Percentiles rank a stretch among this genome's conserved stretches.
Evolutionary conservation across 1,140 invertebrate genomes (phyloP).

Genomic region (Spodoptera frugiperda): DNA sequence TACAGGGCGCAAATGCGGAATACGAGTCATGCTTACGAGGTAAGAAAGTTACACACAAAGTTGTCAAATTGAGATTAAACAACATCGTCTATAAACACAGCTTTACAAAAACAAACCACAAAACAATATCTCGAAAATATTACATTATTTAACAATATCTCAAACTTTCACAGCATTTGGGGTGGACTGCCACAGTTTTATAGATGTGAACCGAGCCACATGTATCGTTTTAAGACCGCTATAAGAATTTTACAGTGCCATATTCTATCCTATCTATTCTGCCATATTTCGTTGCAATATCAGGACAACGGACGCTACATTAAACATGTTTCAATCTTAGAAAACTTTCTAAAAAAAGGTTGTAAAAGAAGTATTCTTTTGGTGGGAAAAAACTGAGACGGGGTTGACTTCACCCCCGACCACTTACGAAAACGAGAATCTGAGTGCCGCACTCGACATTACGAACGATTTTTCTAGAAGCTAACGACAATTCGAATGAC

Average conservation of each 20-base stretch:
- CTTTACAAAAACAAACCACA: background rate
- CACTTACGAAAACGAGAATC: conserved; percentile 36
- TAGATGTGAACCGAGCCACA: background rate
- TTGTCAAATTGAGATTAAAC: too few species aligned
- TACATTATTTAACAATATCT: conserved; percentile 1
- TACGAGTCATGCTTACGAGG: too few species aligned
- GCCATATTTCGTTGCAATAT: background rate
- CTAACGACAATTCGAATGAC: conserved; percentile 41
- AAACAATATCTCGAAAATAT: background rate
- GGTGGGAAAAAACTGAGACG: conserved; percentile 9
- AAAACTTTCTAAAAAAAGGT: too few species aligned
- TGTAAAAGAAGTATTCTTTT: conserved; percentile 5
- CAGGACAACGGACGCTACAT: background rate
- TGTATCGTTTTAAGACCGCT: conserved; percentile 1
- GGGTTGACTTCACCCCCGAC: background rate
- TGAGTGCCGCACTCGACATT: background rate
- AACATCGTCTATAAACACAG: background rate
- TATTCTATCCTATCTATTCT: conserved; percentile 24
- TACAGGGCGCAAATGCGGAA: too few species aligned
- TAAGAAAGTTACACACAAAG: too few species aligned
- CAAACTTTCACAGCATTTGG: background rate
- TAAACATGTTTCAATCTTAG: background rate
- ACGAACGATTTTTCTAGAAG: conserved; percentile 22
- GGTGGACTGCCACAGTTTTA: background rate
- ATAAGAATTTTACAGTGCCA: conserved; percentile 24